Evolutionary conservation across 2,888 invertebrate genomes (phyloP).

Genomic region (Heliothis peltigera): DNA sequence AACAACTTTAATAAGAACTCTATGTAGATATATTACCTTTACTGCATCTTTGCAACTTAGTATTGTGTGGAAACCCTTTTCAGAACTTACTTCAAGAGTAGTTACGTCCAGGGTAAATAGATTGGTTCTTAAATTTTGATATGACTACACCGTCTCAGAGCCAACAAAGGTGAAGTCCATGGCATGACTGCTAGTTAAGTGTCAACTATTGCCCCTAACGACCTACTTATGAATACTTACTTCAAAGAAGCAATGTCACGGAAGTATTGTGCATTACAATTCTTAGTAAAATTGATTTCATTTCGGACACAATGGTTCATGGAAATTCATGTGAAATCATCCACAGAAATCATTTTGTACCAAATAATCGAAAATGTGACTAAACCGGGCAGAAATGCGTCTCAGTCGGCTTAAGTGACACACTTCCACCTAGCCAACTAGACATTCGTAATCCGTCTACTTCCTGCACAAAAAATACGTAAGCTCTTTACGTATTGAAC

Average conservation of each 20-base stretch:
- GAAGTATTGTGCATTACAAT: slow-evolving; percentile 35
- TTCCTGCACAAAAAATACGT: slow-evolving; percentile 75
- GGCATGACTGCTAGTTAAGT: neutral
- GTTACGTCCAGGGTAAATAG: too few relatives aligned
- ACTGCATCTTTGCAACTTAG: too few relatives aligned
- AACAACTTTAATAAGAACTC: slow-evolving; percentile 1
- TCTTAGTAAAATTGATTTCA: slow-evolving; percentile 47
- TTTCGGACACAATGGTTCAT: slow-evolving; percentile 44
- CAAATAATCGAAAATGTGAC: slow-evolving; percentile 52
- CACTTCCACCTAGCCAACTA: slow-evolving; percentile 53
- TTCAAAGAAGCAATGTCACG: slow-evolving; percentile 40
- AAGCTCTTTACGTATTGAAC: slow-evolving; percentile 74
- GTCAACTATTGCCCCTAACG: slow-evolving; percentile 4
- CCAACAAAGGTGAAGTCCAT: neutral
- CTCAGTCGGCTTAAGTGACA: slow-evolving; percentile 54
- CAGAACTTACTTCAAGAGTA: neutral
- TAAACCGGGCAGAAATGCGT: slow-evolving; percentile 46
- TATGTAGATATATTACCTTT: neutral
- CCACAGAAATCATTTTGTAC: slow-evolving; percentile 19
- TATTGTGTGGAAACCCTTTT: neutral
- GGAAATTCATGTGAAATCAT: slow-evolving; percentile 55
- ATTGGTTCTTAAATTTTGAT: neutral
- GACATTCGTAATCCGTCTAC: slow-evolving; percentile 62
- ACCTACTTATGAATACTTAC: slow-evolving; percentile 7
- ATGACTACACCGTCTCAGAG: neutral